Evolutionary conservation across 2,888 invertebrate species (phyloP).

Genomic region (Oxyscelio sp.): DNA sequence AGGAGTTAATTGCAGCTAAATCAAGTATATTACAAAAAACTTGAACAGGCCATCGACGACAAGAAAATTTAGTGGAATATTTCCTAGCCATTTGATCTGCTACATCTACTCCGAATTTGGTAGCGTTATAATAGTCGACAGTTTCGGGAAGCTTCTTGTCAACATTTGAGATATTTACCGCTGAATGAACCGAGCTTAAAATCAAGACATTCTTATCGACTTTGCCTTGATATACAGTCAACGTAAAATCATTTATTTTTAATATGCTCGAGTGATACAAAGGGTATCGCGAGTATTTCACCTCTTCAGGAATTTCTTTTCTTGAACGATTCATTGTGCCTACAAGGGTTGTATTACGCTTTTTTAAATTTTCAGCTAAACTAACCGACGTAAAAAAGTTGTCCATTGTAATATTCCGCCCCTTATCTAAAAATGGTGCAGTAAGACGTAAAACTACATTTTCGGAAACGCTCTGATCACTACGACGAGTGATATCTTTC

Average conservation of each 20-base stretch:
- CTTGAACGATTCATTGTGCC: slow-evolving; percentile 46
- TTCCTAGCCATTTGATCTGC: slow-evolving; percentile 40
- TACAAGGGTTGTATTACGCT: slow-evolving; percentile 36
- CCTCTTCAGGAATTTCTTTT: slow-evolving; percentile 32
- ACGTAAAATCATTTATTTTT: slow-evolving; percentile 30
- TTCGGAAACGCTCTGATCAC: slow-evolving; percentile 55
- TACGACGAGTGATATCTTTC: slow-evolving; percentile 68
- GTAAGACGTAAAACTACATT: slow-evolving; percentile 69
- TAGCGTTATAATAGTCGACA: slow-evolving; percentile 78
- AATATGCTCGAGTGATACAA: slow-evolving; percentile 33
- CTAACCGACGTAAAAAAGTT: slow-evolving; percentile 57
- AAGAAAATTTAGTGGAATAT: slow-evolving; percentile 27
- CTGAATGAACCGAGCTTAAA: slow-evolving; percentile 36
- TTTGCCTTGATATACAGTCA: slow-evolving; percentile 48
- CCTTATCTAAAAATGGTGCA: slow-evolving; percentile 63
- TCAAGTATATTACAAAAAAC: slow-evolving; percentile 36
- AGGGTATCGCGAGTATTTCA: slow-evolving; percentile 34
- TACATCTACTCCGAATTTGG: slow-evolving; percentile 34
- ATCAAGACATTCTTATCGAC: slow-evolving; percentile 34
- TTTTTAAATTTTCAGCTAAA: slow-evolving; percentile 36
- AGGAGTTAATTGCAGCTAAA: slow-evolving; percentile 75
- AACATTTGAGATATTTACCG: slow-evolving; percentile 15
- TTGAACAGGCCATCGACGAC: slow-evolving; percentile 37
- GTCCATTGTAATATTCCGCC: slow-evolving; percentile 56
- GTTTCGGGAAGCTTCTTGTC: slow-evolving; percentile 76